A percentile compares a stretch with the other conserved stretches of the same genome.
Evolutionary conservation across 2,113 vertebrate genomes (phyloP).

Genomic region (Baryphthengus martii): DNA sequence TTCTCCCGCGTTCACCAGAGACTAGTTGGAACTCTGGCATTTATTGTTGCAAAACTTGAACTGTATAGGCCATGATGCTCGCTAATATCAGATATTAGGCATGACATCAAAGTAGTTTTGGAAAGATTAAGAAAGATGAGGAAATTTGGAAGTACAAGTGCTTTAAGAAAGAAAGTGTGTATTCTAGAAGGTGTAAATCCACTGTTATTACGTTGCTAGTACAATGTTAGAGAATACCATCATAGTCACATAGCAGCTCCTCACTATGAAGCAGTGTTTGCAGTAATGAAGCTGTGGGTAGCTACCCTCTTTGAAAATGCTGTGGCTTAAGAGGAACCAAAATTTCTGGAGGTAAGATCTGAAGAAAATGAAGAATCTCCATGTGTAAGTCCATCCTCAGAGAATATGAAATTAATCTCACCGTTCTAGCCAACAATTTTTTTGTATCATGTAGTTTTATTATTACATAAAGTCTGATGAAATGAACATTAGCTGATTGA

Average conservation of each 20-base stretch:
- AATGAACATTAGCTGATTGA: background rate
- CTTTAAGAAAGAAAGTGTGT: background rate
- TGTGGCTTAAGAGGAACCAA: background rate
- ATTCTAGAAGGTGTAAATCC: background rate
- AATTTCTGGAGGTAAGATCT: background rate
- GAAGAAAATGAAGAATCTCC: background rate
- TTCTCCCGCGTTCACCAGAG: background rate
- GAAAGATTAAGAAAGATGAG: background rate
- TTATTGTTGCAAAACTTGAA: background rate
- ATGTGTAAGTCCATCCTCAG: background rate
- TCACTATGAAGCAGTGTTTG: background rate
- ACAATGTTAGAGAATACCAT: background rate
- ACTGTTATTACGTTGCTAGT: background rate
- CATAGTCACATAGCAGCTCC: background rate
- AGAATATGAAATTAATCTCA: background rate
- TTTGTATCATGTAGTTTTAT: background rate
- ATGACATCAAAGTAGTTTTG: background rate
- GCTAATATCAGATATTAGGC: background rate
- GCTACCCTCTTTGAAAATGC: background rate
- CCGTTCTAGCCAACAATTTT: background rate
- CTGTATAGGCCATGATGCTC: background rate
- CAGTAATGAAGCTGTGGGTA: background rate
- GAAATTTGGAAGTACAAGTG: background rate
- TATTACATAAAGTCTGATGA: background rate
- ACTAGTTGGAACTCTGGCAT: background rate